These are phyloP conservation scores for Ryuthela nishihirai DNA, from an alignment of 2,888 invertebrate species.

Conservation along the genomic window DNA sequence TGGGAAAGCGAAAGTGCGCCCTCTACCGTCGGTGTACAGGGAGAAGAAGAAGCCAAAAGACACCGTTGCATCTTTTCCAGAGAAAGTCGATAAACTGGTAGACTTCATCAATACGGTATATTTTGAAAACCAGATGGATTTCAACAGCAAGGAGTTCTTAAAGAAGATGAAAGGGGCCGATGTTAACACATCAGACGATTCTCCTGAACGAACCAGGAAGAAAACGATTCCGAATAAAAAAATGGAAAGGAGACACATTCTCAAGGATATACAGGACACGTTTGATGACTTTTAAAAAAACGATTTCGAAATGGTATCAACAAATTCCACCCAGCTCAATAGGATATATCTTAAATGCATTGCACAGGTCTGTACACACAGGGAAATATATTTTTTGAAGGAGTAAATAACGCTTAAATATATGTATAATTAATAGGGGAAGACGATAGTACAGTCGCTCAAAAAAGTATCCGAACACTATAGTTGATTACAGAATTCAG, in stretches of 20 bases:
- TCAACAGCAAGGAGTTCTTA: conserved; percentile 30
- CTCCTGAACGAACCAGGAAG: background rate
- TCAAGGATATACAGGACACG: conserved; percentile 13
- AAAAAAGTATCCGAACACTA: no score
- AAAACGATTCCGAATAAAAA: conserved; percentile 16
- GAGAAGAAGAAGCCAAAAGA: conserved; percentile 22
- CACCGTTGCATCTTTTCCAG: conserved; percentile 44
- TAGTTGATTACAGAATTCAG: no score
- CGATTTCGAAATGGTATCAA: no score
- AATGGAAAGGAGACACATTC: conserved; percentile 15
- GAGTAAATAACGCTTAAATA: no score
- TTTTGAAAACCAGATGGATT: conserved; percentile 44
- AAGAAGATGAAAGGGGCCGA: conserved; percentile 19
- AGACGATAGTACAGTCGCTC: no score
- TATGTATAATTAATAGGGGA: no score
- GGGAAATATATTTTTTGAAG: no score
- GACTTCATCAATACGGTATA: conserved; percentile 49
- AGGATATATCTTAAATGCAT: no score
- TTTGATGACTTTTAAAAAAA: conserved; percentile 34
- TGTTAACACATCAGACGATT: background rate
- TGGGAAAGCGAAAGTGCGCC: conserved; percentile 25
- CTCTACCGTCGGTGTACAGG: conserved; percentile 10
- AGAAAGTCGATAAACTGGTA: conserved; percentile 49
- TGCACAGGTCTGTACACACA: no score
- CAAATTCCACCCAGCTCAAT: no score